Conservation (phyloP, 2,888 invertebrate genomes). For the Leucozona laternaria region DNA sequence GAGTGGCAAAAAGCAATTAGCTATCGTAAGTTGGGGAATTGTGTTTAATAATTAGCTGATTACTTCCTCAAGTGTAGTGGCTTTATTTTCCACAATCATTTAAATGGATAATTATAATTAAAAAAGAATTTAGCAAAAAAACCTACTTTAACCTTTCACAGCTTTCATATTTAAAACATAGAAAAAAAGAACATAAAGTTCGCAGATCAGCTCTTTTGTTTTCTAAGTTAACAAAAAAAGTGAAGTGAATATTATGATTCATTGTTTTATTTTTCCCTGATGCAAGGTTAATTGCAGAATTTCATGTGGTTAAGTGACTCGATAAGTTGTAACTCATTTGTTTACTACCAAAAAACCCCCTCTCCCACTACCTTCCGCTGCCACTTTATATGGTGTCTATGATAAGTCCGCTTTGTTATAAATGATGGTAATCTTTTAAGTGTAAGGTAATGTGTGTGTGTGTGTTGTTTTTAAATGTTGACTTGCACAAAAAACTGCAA, state of each 20-base stretch:
- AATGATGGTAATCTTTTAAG: conserved; percentile 21
- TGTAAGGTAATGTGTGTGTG: conserved; percentile 28
- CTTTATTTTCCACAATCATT: background rate
- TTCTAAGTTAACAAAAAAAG: conserved; percentile 10
- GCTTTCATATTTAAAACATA: background rate
- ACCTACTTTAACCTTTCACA: background rate
- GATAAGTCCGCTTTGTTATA: conserved; percentile 47
- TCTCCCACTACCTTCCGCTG: background rate
- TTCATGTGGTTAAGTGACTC: conserved; percentile 68
- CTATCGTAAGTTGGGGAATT: background rate
- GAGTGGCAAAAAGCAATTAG: conserved; percentile 10
- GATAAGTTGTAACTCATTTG: conserved; percentile 68
- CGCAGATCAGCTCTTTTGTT: conserved; percentile 68
- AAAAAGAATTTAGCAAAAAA: background rate
- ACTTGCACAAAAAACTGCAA: conserved; percentile 11
- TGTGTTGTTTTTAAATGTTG: no score
- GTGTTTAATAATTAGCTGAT: background rate
- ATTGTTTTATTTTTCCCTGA: conserved; percentile 9
- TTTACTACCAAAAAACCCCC: conserved; percentile 37
- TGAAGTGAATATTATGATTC: conserved; percentile 16
- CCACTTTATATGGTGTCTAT: background rate
- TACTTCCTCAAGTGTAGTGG: conserved; percentile 26
- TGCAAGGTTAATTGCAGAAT: conserved; percentile 72
- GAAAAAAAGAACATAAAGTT: conserved; percentile 33
- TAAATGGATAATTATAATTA: background rate